Percentiles rank a stretch among this genome's conserved stretches.
phyloP scores from a whole-genome alignment of 1,140 invertebrate species.

The Brachionus rotundiformis region DNA sequence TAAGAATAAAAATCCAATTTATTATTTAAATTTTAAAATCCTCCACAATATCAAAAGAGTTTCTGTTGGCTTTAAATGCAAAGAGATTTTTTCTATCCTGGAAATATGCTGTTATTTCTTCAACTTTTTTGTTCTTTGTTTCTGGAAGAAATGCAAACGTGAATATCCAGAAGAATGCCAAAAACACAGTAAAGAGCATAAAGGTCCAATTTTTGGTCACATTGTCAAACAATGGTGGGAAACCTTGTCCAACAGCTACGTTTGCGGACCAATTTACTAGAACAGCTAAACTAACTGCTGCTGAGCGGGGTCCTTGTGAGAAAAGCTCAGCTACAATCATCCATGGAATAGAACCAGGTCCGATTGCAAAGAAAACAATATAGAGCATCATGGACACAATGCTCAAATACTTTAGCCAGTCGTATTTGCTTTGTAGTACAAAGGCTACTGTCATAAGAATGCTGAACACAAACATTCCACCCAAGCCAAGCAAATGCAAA shows the following conservation, averaged over 20 bases:
- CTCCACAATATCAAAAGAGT: not conserved
- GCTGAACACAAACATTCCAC: constrained; percentile 51
- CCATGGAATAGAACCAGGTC: constrained; percentile 55
- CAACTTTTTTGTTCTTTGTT: constrained; percentile 97
- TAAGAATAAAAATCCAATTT: not conserved
- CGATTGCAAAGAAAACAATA: constrained; percentile 62
- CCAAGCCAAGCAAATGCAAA: constrained; percentile 48
- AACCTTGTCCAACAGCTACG: constrained; percentile 54
- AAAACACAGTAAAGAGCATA: constrained; percentile 91
- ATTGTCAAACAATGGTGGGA: constrained; percentile 60
- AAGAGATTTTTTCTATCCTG: constrained; percentile 33
- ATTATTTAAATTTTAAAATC: not conserved
- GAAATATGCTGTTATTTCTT: constrained; percentile 74
- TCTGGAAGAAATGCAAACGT: constrained; percentile 96
- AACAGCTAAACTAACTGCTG: constrained; percentile 54
- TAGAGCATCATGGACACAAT: constrained; percentile 55
- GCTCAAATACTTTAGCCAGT: constrained; percentile 52
- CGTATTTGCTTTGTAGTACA: constrained; percentile 15
- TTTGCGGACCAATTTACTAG: constrained; percentile 54
- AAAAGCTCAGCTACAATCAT: constrained; percentile 56
- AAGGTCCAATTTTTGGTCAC: constrained; percentile 90
- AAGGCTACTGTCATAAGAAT: constrained; percentile 46
- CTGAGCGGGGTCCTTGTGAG: constrained; percentile 54
- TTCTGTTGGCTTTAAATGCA: constrained; percentile 8
- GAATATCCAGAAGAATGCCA: constrained; percentile 94